Evolutionary conservation across 2,113 vertebrate genomes (phyloP), one percentile per base, ranked within the genome.

Genomic region (Motacilla alba): DNA sequence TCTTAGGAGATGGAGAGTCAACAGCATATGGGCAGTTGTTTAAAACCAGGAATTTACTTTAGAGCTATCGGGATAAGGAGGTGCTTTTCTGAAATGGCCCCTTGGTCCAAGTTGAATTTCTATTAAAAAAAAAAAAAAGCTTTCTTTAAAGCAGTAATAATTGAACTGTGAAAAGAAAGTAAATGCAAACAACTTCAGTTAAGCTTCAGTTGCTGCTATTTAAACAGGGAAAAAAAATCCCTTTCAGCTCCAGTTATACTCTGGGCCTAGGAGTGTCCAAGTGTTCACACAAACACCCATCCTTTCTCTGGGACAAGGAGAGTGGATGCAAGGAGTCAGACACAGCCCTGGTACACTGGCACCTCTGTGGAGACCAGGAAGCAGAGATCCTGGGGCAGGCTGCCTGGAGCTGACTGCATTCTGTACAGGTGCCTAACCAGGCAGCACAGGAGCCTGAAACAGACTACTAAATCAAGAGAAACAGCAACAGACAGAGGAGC

Each of bases 271-370:
- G 58, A 60, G 53, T 37, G 31, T 37, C 56, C 44, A 27, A 43
- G 15, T 23, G 24, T 21, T 81, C 93, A 28, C 35, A 47, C 7
- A 35, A 53, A 58, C 1, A 5, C 13, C 26, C 0, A 0, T 50
- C 35, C 49, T 56, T 75, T 52, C 50, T n/a, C 30, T 30, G 43
- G 39, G 31, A 76, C 33, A 27, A 83, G 35, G 56, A 9, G 3
- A 31, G 64, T 31, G 47, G 28, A 53, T 47, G 30, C 55, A n/a
- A 74, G 23, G 59, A 46, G 21, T 30, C 58, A 73, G 58, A 47
- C 15, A 22, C 1, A 1, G 9, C 9, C 9, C 13, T 47, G 44
- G 28, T 26, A 41, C 31, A 9, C 0, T 1, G 12, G 22, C 41
- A 18, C 7, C 31, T 30, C 49, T 22, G 14, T 17, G 7, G 58